Evolutionary conservation across 2,797 vertebrate species (phyloP).

Genomic region (Myripristis jacobus): DNA sequence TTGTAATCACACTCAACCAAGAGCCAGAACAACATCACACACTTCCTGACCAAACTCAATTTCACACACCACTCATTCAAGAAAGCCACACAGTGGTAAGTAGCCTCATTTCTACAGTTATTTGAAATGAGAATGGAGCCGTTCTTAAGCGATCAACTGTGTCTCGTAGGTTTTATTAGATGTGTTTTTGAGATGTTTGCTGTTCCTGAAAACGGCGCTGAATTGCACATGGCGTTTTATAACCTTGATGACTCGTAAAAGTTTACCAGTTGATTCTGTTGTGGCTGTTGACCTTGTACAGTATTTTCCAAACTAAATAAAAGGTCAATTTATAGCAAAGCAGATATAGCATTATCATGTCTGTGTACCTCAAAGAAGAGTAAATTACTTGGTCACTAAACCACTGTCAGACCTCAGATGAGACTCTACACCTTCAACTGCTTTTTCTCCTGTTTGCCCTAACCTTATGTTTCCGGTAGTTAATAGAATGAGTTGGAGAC

Average conservation of each 20-base stretch:
- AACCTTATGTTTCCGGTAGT: too few relatives aligned
- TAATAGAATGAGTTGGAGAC: too few relatives aligned
- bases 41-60: constrained; percentile 36
- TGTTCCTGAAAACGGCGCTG: background rate
- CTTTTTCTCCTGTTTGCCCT: too few relatives aligned
- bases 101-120: constrained; percentile 31
- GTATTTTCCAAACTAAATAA: too few relatives aligned
- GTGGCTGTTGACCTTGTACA: background rate
- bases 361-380: too few relatives aligned
- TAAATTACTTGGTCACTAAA: too few relatives aligned
- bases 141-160: background rate
- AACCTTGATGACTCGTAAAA: constrained; percentile 7
- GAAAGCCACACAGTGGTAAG: constrained; percentile 69
- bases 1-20: constrained; percentile 61
- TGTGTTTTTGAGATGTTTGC: background rate
- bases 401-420: too few relatives aligned
- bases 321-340: too few relatives aligned
- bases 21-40: constrained; percentile 41
- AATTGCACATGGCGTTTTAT: background rate
- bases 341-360: too few relatives aligned
- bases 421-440: too few relatives aligned
- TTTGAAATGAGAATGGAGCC: constrained; percentile 1
- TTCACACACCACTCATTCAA: constrained; percentile 53
- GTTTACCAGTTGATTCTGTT: background rate
- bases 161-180: background rate